These are phyloP conservation scores for Apaloderma vittatum DNA, from an alignment of 2,113 vertebrate species.

Conservation along the genomic window DNA sequence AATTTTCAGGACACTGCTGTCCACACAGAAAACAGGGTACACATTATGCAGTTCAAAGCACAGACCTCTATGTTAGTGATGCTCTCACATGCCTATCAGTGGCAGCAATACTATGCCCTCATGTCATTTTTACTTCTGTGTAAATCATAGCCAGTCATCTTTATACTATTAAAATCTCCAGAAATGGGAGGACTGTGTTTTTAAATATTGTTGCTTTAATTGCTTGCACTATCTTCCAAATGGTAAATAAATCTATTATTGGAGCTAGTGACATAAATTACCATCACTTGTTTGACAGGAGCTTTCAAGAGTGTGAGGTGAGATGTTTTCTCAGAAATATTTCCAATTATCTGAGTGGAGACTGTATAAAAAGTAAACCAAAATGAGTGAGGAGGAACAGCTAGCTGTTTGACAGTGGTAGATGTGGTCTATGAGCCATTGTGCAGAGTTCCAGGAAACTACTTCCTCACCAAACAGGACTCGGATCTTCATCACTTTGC, in stretches of 20 bases:
- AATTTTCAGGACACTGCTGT: neutral
- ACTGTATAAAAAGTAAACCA: neutral
- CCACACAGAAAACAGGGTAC: neutral
- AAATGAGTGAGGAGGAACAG: neutral
- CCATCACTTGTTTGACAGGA: neutral
- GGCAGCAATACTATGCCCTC: neutral
- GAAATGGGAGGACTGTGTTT: neutral
- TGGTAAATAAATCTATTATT: neutral
- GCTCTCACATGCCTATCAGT: neutral
- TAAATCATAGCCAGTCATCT: neutral
- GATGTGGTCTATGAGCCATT: neutral
- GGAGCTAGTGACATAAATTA: neutral
- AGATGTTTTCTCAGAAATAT: neutral
- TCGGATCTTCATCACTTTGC: neutral
- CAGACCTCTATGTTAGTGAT: neutral
- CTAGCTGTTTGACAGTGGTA: neutral
- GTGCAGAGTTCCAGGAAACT: neutral
- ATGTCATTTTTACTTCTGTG: neutral
- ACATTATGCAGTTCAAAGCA: conserved; percentile 24
- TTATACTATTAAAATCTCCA: neutral
- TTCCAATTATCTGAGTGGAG: neutral
- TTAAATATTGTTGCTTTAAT: neutral
- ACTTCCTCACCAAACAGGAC: neutral
- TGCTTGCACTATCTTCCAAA: neutral
- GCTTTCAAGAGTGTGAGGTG: neutral